Evolutionary conservation across 2,797 vertebrate species (phyloP), one percentile per base, ranked within the genome.

Genomic region (Pseudomugil gertrudae): DNA sequence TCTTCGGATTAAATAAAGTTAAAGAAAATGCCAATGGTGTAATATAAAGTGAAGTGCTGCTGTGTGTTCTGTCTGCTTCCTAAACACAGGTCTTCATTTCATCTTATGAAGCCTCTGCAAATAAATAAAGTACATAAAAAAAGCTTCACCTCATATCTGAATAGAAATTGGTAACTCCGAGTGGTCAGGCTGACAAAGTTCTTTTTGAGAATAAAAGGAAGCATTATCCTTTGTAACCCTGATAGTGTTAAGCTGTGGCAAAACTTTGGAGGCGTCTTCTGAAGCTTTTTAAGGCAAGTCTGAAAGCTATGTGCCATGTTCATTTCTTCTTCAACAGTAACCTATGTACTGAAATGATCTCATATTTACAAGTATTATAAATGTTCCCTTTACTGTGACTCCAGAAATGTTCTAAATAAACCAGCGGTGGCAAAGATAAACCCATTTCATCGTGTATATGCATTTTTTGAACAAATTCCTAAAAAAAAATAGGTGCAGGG

Each of bases 111-210:
- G 32, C 32, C 8, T 1, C 4, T 32, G 32, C 1, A 32, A 5
- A n/a, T n/a, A n/a, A n/a, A n/a, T n/a, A n/a, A n/a, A n/a, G n/a
- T n/a, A n/a, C n/a, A n/a, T n/a, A n/a, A 70, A 64, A 21, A 38
- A 21, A 21, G 17, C 43, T 55, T 69, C 63, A 36, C 65, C 66
- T 65, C 83, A 54, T 32, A 66, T 74, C 67, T 72, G 47, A 57
- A 57, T 11, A 63, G 48, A 79, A 56, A 74, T 53, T 1, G 8
- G 53, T 64, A 58, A 30, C 47, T 58, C 10, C 30, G 36, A 43
- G 40, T 27, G 43, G n/a, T 26, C 57, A 56, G 33, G 14, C 24
- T 14, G n/a, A 66, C 67, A 26, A 9, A 23, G 40, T 65, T 29
- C 36, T 26, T 50, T 23, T 36, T 26, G 33, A 35, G 36, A 50